These are phyloP conservation scores for Pampusana beccarii DNA, from an alignment of 2,113 vertebrate genomes.

Conservation along the genomic window DNA sequence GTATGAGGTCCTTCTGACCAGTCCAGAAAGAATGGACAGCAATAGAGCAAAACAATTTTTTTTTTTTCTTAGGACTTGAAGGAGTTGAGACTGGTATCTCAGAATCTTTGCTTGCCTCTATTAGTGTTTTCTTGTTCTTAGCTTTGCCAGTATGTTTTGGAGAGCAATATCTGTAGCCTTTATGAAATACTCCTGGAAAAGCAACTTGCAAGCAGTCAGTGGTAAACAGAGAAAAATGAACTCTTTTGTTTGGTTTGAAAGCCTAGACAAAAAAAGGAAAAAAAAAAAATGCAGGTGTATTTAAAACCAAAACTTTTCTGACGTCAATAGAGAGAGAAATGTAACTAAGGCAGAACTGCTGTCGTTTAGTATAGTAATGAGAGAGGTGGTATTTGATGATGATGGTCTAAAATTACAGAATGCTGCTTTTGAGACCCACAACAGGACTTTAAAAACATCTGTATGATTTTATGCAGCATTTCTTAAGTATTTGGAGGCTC, in stretches of 20 bases:
- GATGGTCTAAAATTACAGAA: background rate
- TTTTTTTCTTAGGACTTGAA: background rate
- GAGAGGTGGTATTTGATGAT: background rate
- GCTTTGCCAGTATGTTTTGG: background rate
- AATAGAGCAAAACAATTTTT: background rate
- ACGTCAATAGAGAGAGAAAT: background rate
- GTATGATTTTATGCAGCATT: background rate
- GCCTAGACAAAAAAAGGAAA: background rate
- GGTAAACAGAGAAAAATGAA: background rate
- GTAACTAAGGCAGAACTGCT: background rate
- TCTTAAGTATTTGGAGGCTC: background rate
- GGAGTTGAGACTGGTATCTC: background rate
- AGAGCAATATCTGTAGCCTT: background rate
- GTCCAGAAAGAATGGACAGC: background rate
- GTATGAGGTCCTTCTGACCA: background rate
- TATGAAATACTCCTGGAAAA: slow-evolving; percentile 1
- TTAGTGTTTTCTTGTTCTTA: background rate
- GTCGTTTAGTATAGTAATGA: background rate
- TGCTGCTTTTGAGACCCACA: background rate
- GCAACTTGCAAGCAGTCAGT: background rate
- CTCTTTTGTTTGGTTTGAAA: background rate
- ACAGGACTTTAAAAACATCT: background rate
- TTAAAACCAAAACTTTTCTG: background rate
- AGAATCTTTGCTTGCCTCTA: background rate
- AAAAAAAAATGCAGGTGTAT: background rate